A percentile compares a stretch with the other conserved stretches of the same genome.
Evolutionary conservation across 2,797 vertebrate genomes (phyloP).

Genomic region (Anabas testudineus): DNA sequence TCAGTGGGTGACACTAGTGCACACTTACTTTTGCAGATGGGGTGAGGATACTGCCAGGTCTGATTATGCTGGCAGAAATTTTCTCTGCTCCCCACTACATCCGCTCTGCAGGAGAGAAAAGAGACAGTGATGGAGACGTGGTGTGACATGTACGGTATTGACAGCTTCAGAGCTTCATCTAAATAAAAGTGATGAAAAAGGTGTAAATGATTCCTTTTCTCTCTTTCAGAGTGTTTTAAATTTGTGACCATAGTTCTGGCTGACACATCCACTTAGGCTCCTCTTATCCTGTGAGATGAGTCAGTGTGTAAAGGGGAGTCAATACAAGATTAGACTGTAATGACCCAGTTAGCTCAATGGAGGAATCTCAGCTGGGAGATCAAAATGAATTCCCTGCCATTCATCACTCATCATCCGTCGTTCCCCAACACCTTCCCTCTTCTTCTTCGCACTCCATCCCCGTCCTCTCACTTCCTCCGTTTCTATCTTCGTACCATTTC

Average conservation of each 20-base stretch:
- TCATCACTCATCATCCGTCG: constrained; percentile 54
- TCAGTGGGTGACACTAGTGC: constrained; percentile 5
- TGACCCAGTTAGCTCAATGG: constrained; percentile 74
- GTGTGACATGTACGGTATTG: constrained; percentile 59
- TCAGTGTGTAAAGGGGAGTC: constrained; percentile 74
- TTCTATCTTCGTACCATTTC: constrained; percentile 61
- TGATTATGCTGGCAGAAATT: constrained; percentile 85
- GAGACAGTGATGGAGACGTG: constrained; percentile 41
- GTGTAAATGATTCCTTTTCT: constrained; percentile 62
- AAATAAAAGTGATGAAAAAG: constrained; percentile 51
- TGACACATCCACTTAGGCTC: constrained; percentile 74
- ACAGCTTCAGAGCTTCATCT: constrained; percentile 40
- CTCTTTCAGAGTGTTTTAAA: constrained; percentile 54
- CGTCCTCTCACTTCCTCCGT: constrained; percentile 66
- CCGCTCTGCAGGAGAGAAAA: constrained; percentile 75
- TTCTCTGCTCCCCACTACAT: constrained; percentile 82
- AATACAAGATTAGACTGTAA: constrained; percentile 74
- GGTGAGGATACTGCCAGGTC: constrained; percentile 86
- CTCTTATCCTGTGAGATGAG: constrained; percentile 70
- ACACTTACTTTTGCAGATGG: constrained; percentile 86
- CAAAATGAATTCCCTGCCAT: constrained; percentile 74
- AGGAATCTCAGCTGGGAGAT: constrained; percentile 69
- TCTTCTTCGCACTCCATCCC: constrained; percentile 70
- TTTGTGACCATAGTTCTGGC: constrained; percentile 60
- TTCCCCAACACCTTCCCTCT: constrained; percentile 48